These are phyloP conservation scores for Lytechinus variegatus DNA, from an alignment of 35 echinoderm and acorn worm genomes.

Conservation along the genomic window DNA sequence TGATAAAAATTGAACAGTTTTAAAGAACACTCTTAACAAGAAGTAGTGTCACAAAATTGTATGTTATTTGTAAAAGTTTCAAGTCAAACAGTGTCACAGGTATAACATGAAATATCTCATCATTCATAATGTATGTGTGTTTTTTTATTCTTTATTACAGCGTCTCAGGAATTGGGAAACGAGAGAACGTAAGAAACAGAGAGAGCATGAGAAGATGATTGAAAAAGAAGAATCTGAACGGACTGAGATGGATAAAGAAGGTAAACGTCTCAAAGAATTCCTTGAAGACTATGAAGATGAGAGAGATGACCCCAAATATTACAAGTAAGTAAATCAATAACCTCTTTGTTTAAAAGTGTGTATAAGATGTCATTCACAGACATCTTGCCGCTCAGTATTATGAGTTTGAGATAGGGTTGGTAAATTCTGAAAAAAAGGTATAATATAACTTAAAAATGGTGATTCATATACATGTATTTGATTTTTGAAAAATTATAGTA, in stretches of 20 bases:
- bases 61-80: background rate
- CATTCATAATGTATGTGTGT: background rate
- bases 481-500: no score
- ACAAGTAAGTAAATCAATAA: constrained; percentile 77
- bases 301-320: constrained; percentile 96
- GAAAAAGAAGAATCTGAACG: constrained; percentile 79
- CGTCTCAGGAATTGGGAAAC: constrained; percentile 80
- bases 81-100: background rate
- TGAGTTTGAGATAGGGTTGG: no score
- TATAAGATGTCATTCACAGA: background rate
- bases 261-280: constrained; percentile 89
- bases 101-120: background rate
- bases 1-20: background rate
- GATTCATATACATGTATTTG: no score
- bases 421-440: no score
- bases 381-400: no score
- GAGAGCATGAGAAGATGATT: constrained; percentile 85
- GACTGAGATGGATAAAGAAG: constrained; percentile 84
- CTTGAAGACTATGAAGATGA: constrained; percentile 98
- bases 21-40: background rate
- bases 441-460: no score
- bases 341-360: background rate
- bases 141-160: constrained; percentile 54
- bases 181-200: constrained; percentile 82
- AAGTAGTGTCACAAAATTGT: background rate